These are phyloP conservation scores for Turritopsis rubra DNA, from an alignment of 30 jellyfish, hydroid and myxozoan genomes.

Conservation along the genomic window DNA sequence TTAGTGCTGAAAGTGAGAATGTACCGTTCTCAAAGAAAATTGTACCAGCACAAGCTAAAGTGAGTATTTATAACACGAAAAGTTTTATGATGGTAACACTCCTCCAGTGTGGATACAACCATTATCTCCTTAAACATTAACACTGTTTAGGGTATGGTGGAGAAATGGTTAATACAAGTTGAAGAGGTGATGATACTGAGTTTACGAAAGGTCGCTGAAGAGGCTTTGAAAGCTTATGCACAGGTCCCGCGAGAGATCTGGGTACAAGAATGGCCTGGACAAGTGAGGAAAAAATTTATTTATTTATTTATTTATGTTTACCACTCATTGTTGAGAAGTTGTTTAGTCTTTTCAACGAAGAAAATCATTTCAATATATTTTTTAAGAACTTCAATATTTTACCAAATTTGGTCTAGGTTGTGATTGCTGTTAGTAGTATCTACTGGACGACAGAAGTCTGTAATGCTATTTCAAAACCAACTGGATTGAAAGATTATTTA, in stretches of 20 bases:
- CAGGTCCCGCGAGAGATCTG: constrained; percentile 77
- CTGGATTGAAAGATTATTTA: constrained; percentile 50
- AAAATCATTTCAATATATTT: too few species aligned
- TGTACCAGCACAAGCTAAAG: constrained; percentile 89
- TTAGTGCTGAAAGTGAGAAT: constrained; percentile 85
- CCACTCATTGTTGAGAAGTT: too few species aligned
- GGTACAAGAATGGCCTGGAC: constrained; percentile 99
- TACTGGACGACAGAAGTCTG: constrained; percentile 93
- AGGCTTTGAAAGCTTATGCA: constrained; percentile 60
- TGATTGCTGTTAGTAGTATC: constrained; percentile 92
- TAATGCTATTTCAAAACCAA: constrained; percentile 55
- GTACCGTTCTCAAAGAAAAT: constrained; percentile 66
- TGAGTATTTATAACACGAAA: neutral
- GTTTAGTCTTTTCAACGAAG: too few species aligned
- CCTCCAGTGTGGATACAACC: neutral
- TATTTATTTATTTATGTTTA: too few species aligned
- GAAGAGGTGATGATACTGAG: constrained; percentile 80
- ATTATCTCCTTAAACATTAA: neutral
- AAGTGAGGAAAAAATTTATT: constrained; percentile 54
- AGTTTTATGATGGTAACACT: neutral
- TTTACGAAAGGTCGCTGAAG: constrained; percentile 68
- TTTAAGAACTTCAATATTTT: too few species aligned
- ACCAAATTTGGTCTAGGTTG: constrained; percentile 50
- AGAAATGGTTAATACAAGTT: constrained; percentile 89
- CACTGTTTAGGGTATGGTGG: constrained; percentile 80